These are phyloP conservation scores for Hydrolagus colliei DNA, from an alignment of 2,797 vertebrate species.

Conservation along the genomic window DNA sequence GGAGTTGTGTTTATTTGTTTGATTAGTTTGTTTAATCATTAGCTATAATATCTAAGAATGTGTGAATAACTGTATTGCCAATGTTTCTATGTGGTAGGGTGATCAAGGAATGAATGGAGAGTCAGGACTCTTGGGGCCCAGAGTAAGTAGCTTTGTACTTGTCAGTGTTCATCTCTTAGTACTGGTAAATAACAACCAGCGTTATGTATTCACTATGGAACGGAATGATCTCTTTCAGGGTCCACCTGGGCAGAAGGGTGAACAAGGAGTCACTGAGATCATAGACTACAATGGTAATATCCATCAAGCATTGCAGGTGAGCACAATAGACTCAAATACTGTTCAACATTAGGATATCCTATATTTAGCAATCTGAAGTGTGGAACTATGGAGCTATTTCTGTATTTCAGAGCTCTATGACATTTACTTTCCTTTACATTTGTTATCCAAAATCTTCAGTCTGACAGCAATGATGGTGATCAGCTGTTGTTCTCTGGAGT, in stretches of 20 bases:
- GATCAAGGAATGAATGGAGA: conserved; percentile 84
- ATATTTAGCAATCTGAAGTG: too few relatives aligned
- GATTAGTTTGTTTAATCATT: too few relatives aligned
- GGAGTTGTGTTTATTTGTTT: too few relatives aligned
- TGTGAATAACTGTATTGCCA: background rate
- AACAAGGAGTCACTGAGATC: conserved; percentile 91
- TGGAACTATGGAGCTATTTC: too few relatives aligned
- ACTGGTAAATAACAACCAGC: background rate
- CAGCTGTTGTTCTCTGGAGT: too few relatives aligned
- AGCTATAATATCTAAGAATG: too few relatives aligned
- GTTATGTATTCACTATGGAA: background rate
- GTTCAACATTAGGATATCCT: too few relatives aligned
- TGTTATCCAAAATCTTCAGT: too few relatives aligned
- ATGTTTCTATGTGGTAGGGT: conserved; percentile 59
- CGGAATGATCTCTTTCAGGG: conserved; percentile 61
- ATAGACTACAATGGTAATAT: conserved; percentile 97
- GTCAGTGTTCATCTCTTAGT: background rate
- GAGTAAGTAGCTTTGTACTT: conserved; percentile 56
- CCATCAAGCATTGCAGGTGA: conserved; percentile 90
- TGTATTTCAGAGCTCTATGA: too few relatives aligned
- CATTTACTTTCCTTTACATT: too few relatives aligned
- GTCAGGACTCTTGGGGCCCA: conserved; percentile 67
- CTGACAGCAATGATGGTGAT: too few relatives aligned
- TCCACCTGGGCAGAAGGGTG: conserved; percentile 88
- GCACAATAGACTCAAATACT: conserved; percentile 38